Percentiles rank a stretch among this genome's conserved stretches.
These are phyloP conservation scores for Neodiprion fabricii DNA, from an alignment of 1,140 invertebrate genomes.

Conservation along the genomic window DNA sequence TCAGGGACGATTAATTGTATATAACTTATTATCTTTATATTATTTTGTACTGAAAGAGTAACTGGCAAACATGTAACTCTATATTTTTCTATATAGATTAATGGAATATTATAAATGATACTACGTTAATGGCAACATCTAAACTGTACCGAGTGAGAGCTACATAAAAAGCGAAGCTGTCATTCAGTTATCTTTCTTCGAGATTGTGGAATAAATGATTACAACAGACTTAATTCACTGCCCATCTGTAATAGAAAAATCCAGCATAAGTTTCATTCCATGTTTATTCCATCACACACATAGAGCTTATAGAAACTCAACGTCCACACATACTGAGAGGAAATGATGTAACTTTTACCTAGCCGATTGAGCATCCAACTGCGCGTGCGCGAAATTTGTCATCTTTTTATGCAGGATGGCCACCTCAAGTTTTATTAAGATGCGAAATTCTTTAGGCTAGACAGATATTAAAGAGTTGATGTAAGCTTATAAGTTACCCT, in stretches of 20 bases:
- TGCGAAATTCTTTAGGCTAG: too few relatives aligned
- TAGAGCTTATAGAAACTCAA: too few relatives aligned
- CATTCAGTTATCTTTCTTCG: neutral
- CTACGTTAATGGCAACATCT: constrained; percentile 1
- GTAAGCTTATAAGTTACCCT: too few relatives aligned
- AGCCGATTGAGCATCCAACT: too few relatives aligned
- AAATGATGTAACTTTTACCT: too few relatives aligned
- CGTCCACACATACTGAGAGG: too few relatives aligned
- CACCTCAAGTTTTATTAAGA: too few relatives aligned
- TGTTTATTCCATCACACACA: too few relatives aligned
- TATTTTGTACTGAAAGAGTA: constrained; percentile 7
- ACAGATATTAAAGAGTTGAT: too few relatives aligned
- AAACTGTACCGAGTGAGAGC: constrained; percentile 7
- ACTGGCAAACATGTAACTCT: constrained; percentile 5
- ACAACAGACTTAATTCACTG: neutral
- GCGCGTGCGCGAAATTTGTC: too few relatives aligned
- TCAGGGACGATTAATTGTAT: neutral
- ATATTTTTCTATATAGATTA: neutral
- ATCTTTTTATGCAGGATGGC: too few relatives aligned
- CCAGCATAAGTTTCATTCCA: too few relatives aligned
- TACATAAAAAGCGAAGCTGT: constrained; percentile 7
- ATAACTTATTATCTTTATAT: constrained; percentile 2
- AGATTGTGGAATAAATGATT: neutral
- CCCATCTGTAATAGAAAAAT: neutral
- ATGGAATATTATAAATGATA: neutral